These are phyloP conservation scores for Papilio aristodemus DNA, from an alignment of 1,140 invertebrate genomes.

Conservation along the genomic window DNA sequence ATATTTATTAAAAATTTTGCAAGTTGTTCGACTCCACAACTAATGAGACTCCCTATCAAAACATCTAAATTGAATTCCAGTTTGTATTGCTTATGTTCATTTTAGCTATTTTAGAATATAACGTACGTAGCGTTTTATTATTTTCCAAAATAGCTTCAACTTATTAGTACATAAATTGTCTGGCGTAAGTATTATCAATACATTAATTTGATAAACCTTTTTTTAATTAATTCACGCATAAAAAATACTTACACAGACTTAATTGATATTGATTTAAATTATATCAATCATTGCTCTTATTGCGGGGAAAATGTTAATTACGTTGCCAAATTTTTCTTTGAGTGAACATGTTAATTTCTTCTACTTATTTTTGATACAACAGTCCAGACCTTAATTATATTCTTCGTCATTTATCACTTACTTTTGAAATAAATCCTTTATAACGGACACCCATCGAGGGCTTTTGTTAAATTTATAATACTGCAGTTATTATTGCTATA, in stretches of 20 bases:
- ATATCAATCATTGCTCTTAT: no score
- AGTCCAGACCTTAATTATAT: no score
- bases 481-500: constrained; percentile 14
- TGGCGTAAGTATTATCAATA: background rate
- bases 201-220: background rate
- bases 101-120: background rate
- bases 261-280: no score
- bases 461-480: background rate
- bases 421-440: background rate
- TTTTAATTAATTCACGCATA: no score
- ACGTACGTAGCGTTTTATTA: background rate
- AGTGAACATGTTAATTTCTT: no score
- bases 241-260: no score
- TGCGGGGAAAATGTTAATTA: no score
- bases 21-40: background rate
- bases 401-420: background rate
- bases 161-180: background rate
- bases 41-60: constrained; percentile 7
- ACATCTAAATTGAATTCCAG: constrained; percentile 11
- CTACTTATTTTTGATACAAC: no score
- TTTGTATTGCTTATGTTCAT: background rate
- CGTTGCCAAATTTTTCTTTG: no score
- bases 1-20: constrained; percentile 22
- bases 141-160: background rate
- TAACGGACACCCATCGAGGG: background rate